phyloP scores from a whole-genome alignment of 1,140 invertebrate genomes.

The Neomicropteryx cornuta region DNA sequence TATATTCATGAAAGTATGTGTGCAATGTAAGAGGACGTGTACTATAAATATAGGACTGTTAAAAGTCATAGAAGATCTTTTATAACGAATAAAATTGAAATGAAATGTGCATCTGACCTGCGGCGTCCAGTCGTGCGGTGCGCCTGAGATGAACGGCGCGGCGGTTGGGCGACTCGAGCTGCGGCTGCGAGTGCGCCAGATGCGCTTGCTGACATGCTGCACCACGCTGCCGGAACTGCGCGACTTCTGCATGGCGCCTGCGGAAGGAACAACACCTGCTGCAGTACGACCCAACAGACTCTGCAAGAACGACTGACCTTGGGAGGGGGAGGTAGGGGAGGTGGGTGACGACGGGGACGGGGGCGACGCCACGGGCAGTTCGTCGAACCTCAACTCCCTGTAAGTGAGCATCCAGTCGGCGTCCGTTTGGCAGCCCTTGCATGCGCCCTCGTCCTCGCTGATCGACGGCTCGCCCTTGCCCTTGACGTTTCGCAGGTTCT shows the following conservation, averaged over 20 bases:
- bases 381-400: conserved; percentile 24
- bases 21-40: too few relatives aligned
- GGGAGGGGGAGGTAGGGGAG: conserved; percentile 40
- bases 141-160: too few relatives aligned
- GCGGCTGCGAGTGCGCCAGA: conserved; percentile 70
- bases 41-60: too few relatives aligned
- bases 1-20: too few relatives aligned
- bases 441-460: conserved; percentile 57
- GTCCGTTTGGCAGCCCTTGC: conserved; percentile 63
- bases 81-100: too few relatives aligned
- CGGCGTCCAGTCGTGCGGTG: conserved; percentile 61
- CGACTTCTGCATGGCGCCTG: conserved; percentile 73
- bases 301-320: conserved; percentile 53
- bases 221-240: conserved; percentile 78
- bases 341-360: conserved; percentile 30
- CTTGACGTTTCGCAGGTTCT: conserved; percentile 72
- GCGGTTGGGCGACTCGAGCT: conserved; percentile 54
- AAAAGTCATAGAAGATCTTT: too few relatives aligned
- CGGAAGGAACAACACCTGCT: conserved; percentile 31
- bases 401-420: conserved; percentile 54
- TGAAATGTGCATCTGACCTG: conserved; percentile 55
- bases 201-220: conserved; percentile 70
- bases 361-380: conserved; percentile 37
- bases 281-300: conserved; percentile 48
- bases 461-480: conserved; percentile 63